Evolutionary conservation across 2,797 vertebrate species (phyloP), one percentile per base, ranked within the genome.

Genomic region (Falco novaeseelandiae): DNA sequence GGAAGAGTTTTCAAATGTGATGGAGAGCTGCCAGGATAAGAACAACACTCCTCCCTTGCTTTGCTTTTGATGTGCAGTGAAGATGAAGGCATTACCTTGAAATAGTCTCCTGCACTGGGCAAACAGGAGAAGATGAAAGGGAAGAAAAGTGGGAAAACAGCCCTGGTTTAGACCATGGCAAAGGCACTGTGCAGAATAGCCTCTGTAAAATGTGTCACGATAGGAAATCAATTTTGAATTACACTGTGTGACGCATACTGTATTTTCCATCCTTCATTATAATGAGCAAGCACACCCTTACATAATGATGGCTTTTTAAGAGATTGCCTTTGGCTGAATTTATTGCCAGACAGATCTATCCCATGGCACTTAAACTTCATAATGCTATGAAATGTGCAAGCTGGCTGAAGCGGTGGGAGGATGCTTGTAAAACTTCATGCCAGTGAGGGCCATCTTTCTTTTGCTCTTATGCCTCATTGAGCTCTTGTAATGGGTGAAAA

Each of bases 141-240:
- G 48, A 83, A 88, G 67, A 65, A 79, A 91, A 96, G 65, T 86
- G 57, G 36, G 44, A 83, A 81, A 90, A 48, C n/a, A 59, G 57
- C 74, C 48, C 36, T 1, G 3, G 62, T 77, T 80, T 70, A 84
- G 90, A 79, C n/a, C 30, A 48, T 58, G 79, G 78, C 72, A 86
- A 78, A 96, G 72, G 14, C 48, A 12, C 9, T 34, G 57, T 61
- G 55, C 72, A 79, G 87, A 95, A 59, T 58, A 92, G 51, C 63
- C 79, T 91, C 76, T 79, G 79, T 92, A 95, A 95, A 96, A 73
- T 58, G 71, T 95, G 90, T 67, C 77, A 89, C 12, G 26, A 97
- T 97, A 91, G 96, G 90, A 97, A 97, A 97, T 97, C 93, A 44
- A 97, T 97, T 94, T 87, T 90, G 89, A 97, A 95, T 95, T 96